phyloP scores from a whole-genome alignment of 2,113 vertebrate species.

The Sinocyclocheilus anshuiensis region DNA sequence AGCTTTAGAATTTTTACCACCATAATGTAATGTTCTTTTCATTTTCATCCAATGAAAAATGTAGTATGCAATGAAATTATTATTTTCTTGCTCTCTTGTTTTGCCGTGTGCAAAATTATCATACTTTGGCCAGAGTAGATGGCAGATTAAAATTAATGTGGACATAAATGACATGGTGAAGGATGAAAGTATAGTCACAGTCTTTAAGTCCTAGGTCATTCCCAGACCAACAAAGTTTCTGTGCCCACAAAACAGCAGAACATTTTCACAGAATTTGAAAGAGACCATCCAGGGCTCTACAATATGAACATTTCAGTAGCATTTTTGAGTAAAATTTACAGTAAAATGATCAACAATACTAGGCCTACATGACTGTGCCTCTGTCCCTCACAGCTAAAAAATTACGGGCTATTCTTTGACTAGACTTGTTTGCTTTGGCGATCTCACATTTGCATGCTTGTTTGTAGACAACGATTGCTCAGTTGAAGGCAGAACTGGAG shows the following conservation, averaged over 20 bases:
- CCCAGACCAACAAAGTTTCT: not conserved
- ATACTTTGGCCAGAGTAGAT: not conserved
- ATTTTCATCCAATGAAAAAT: not conserved
- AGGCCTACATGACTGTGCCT: not conserved
- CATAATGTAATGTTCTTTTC: not conserved
- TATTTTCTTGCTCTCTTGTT: not conserved
- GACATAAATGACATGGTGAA: not conserved
- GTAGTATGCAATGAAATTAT: not conserved
- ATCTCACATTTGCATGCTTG: conserved; percentile 9
- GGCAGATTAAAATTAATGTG: not conserved
- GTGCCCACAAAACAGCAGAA: not conserved
- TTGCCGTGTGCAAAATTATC: not conserved
- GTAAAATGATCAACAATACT: not conserved
- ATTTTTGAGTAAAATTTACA: not conserved
- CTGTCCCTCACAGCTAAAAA: not conserved
- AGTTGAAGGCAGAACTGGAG: conserved; percentile 88
- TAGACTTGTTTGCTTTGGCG: not conserved
- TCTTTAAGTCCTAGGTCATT: not conserved
- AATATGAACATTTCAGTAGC: not conserved
- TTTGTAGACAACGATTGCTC: conserved; percentile 82
- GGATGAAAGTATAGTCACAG: not conserved
- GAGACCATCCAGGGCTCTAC: not conserved
- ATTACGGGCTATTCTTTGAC: not conserved
- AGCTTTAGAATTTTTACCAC: not conserved
- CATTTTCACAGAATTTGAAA: not conserved